Evolutionary conservation across 2,113 vertebrate genomes (phyloP), one percentile per base, ranked within the genome.

Genomic region (Gopherus flavomarginatus): DNA sequence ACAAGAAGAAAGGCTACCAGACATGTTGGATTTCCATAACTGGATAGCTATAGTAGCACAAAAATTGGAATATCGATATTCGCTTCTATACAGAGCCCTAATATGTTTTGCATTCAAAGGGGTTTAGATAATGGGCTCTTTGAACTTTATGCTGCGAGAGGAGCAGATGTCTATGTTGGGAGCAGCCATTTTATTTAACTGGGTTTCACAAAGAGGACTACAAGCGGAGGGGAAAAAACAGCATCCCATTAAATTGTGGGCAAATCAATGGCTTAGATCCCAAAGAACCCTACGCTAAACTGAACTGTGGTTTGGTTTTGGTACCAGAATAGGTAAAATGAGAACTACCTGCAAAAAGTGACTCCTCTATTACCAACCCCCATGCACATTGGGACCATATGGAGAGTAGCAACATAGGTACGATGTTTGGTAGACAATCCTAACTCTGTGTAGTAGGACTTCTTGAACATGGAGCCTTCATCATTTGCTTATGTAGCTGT

Each of bases 1-100:
- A 87, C 83, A 96, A 95, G 57, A 94, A 96, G 13, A 35, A 78
- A 97, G 95, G 89, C 96, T 97, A 94, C 94, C 95, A 97, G 91
- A 95, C 42, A 22, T 77, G 29, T 0, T 52, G 75, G 24, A 26
- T 27, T 77, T 89, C 79, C 4, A 19, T 21, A 50, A 35, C 0
- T 1, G 0, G 1, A 59, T 59, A 78, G 42, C 82, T 91, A 59
- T 4, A 26, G 2, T 27, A 49, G 13, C 52, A 90, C 27, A 85
- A 95, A 88, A 82, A 57, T 6, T 59, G 24, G 12, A 90, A 80
- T 52, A 47, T 49, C 6, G 9, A 83, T 35, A 8, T 50, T 5
- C n/a, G 3, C 53, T 24, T 81, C 65, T 31, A 90, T 83, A 83
- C 26, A 93, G 86, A 89, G 5, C 2, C 62, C 81, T 0, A 12